Percentiles rank a stretch among this genome's conserved stretches.
phyloP scores from a whole-genome alignment of 2,797 vertebrate genomes.

The Silurus lanzhouensis region DNA sequence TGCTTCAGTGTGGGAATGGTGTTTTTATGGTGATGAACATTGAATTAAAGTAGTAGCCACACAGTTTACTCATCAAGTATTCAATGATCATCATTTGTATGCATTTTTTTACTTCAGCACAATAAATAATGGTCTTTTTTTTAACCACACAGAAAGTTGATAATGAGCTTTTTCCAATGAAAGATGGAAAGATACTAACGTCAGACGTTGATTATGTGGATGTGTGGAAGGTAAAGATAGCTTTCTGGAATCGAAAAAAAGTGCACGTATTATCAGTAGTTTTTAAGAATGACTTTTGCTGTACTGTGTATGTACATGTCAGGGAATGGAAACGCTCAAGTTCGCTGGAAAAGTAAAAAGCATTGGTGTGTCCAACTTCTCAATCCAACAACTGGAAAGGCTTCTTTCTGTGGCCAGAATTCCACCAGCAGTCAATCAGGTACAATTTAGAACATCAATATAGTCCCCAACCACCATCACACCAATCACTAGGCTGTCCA shows the following conservation, averaged over 20 bases:
- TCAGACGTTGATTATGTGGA: constrained; percentile 76
- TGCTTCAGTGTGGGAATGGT: background rate
- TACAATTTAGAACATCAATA: constrained; percentile 34
- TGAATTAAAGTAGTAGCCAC: background rate
- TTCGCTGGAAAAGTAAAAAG: constrained; percentile 74
- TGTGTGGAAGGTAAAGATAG: constrained; percentile 75
- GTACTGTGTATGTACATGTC: constrained; percentile 17
- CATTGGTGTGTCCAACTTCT: constrained; percentile 80
- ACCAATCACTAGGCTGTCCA: background rate
- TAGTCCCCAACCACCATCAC: background rate
- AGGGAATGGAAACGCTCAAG: constrained; percentile 76
- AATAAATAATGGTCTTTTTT: background rate
- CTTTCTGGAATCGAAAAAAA: background rate
- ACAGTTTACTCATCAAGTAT: background rate
- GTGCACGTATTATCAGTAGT: background rate
- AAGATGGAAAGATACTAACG: constrained; percentile 67
- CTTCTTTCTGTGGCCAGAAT: constrained; percentile 70
- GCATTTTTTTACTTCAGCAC: background rate
- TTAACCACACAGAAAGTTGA: constrained; percentile 68
- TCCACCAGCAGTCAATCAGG: constrained; percentile 78
- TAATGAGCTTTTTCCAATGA: constrained; percentile 69
- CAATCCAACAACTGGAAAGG: constrained; percentile 72
- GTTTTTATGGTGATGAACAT: too few species aligned
- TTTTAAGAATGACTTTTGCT: too few species aligned
- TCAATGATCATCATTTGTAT: background rate